Percentiles rank a stretch among this genome's conserved stretches.
These are phyloP conservation scores for Reticulitermes lucifugus DNA, from an alignment of 2,888 invertebrate genomes.

Conservation along the genomic window DNA sequence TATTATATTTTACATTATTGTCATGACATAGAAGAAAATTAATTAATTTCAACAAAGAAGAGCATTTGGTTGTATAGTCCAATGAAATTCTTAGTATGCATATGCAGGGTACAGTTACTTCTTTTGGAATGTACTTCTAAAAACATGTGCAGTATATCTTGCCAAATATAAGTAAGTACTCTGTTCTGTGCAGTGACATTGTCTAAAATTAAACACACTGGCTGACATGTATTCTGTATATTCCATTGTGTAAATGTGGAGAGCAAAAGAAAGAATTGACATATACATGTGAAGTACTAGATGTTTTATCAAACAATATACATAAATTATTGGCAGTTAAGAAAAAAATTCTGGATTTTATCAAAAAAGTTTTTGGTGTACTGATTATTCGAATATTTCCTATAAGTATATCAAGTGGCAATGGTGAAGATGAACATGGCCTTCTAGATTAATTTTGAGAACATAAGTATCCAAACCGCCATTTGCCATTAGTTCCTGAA, in stretches of 20 bases:
- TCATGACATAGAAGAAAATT: too few species aligned
- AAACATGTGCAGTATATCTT: background rate
- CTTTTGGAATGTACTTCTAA: background rate
- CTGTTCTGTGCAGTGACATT: too few species aligned
- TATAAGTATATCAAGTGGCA: background rate
- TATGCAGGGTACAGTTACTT: background rate
- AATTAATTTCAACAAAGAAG: background rate
- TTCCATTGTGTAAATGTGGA: background rate
- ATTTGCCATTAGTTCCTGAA: background rate
- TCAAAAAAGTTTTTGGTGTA: constrained; percentile 4
- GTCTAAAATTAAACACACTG: background rate
- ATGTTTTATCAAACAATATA: background rate
- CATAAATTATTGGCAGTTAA: background rate
- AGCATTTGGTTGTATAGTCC: background rate
- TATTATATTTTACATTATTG: too few species aligned
- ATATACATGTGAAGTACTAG: background rate
- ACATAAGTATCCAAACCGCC: background rate
- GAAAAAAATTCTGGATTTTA: constrained; percentile 1
- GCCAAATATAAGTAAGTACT: background rate
- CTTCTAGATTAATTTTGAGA: background rate
- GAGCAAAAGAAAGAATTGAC: background rate
- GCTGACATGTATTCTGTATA: background rate
- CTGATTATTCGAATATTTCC: background rate
- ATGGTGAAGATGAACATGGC: background rate
- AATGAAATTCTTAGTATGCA: background rate